Evolutionary conservation across 2,113 vertebrate genomes (phyloP).

Genomic region (Salvelinus sp.): DNA sequence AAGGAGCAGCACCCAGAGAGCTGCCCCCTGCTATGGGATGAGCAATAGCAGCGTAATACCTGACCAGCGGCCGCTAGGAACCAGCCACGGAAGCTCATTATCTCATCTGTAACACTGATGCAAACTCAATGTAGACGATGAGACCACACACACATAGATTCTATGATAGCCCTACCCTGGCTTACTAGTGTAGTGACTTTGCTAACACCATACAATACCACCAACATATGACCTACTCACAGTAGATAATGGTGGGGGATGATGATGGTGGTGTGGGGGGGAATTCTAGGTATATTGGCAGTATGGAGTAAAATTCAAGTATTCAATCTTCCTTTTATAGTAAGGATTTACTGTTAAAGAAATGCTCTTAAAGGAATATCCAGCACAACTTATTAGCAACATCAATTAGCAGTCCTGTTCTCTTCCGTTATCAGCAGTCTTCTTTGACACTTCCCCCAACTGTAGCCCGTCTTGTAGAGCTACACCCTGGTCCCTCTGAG

Average conservation of each 20-base stretch:
- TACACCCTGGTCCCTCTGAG: constrained; percentile 20
- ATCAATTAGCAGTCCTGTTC: constrained; percentile 59
- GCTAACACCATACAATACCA: neutral
- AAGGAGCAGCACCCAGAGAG: neutral
- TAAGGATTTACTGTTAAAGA: constrained; percentile 39
- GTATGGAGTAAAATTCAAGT: neutral
- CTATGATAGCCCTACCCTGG: neutral
- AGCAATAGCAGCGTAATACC: constrained; percentile 36
- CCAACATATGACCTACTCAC: constrained; percentile 32
- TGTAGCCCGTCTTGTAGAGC: constrained; percentile 40
- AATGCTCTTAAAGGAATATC: constrained; percentile 21
- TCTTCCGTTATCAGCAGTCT: constrained; percentile 52
- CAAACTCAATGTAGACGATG: constrained; percentile 40
- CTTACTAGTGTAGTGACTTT: no score
- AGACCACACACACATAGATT: constrained; percentile 28
- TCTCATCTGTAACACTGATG: constrained; percentile 54
- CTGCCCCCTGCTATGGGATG: constrained; percentile 30
- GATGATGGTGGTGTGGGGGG: neutral
- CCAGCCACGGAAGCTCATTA: constrained; percentile 53
- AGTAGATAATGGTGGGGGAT: constrained; percentile 27
- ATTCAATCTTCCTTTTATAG: constrained; percentile 19
- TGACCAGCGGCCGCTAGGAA: constrained; percentile 37
- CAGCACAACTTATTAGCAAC: constrained; percentile 32
- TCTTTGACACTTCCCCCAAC: constrained; percentile 51
- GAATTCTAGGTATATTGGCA: neutral